Evolutionary conservation across 2,113 vertebrate species (phyloP).

Genomic region (Sylvicapra grimmia): DNA sequence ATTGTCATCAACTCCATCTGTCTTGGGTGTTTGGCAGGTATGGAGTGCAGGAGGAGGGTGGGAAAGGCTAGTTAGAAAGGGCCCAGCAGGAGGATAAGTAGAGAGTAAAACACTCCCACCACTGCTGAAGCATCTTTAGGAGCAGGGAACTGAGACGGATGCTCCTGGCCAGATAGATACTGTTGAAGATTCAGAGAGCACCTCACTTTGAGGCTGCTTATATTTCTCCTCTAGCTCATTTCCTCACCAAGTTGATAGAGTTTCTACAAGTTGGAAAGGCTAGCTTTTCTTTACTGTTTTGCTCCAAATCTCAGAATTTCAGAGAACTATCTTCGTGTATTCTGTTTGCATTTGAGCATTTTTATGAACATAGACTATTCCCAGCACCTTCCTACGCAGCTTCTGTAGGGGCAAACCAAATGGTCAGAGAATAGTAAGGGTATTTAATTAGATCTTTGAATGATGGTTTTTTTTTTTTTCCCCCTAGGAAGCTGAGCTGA

Average conservation of each 20-base stretch:
- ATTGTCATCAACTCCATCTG: not conserved
- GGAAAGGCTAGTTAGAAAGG: not conserved
- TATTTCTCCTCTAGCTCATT: not conserved
- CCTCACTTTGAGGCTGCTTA: not conserved
- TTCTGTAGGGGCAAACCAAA: not conserved
- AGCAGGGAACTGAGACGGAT: not conserved
- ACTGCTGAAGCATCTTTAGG: not conserved
- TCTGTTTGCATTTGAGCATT: not conserved
- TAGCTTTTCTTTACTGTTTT: not conserved
- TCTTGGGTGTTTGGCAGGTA: not conserved
- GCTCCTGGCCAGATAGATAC: not conserved
- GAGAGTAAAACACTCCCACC: not conserved
- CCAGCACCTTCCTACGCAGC: not conserved
- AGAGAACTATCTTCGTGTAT: fast-evolving
- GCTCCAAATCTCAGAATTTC: not conserved
- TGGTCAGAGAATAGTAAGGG: not conserved
- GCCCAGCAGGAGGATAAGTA: no score
- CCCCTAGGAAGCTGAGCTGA: not conserved
- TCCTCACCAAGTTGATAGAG: not conserved
- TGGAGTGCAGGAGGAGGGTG: not conserved
- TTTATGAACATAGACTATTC: not conserved
- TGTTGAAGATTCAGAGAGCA: not conserved
- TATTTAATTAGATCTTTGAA: not conserved
- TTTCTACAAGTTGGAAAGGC: not conserved
- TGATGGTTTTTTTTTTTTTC: not conserved